phyloP scores from a whole-genome alignment of 2,113 vertebrate species.

The Centropus unirufus region DNA sequence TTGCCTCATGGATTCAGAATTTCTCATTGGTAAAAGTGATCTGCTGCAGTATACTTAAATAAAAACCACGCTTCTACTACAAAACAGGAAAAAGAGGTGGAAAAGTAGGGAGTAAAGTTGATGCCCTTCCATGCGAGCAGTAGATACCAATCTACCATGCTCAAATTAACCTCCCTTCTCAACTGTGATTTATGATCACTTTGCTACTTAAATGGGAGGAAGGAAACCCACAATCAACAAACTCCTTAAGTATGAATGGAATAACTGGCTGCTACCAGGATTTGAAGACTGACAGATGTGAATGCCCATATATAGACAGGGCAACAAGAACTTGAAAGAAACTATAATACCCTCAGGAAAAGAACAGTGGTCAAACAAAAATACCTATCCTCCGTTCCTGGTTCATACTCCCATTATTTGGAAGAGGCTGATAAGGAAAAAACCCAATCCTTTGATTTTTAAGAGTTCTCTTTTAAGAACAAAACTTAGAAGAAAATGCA shows the following conservation, averaged over 20 bases:
- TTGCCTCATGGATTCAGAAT: neutral
- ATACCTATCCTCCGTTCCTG: neutral
- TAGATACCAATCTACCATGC: neutral
- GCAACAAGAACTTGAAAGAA: neutral
- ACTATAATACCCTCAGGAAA: neutral
- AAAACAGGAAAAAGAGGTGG: neutral
- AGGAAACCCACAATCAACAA: neutral
- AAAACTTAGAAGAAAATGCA: neutral
- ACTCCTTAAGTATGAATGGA: neutral
- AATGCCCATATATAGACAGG: neutral
- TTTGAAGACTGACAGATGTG: neutral
- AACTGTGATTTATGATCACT: neutral
- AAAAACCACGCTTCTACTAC: neutral
- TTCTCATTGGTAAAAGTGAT: neutral
- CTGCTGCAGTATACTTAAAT: neutral
- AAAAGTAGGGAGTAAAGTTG: neutral
- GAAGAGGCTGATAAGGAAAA: neutral
- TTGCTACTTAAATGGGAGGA: neutral
- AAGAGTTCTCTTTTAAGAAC: neutral
- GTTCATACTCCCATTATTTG: neutral
- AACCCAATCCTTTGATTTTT: neutral
- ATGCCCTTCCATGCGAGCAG: neutral
- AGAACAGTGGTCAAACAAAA: neutral
- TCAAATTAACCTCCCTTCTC: neutral
- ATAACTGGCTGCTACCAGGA: neutral